Conservation (phyloP, 2,888 invertebrate genomes). For the Ennomos erosarius region DNA sequence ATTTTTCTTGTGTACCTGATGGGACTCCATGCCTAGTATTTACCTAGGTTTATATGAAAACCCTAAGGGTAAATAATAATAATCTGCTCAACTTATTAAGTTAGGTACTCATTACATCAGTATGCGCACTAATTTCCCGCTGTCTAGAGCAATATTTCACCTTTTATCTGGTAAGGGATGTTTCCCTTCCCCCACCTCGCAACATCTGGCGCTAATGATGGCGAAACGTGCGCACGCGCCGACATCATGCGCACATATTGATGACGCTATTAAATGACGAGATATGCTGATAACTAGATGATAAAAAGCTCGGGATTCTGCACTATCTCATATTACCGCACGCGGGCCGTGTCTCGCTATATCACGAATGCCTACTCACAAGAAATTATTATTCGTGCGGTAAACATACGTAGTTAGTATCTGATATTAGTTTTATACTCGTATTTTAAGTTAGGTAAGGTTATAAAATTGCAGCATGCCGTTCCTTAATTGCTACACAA, state of each 20-base stretch:
- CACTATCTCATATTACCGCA: conserved; percentile 12
- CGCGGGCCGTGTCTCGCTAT: conserved; percentile 2
- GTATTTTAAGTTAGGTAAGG: too few species aligned
- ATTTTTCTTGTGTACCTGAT: too few species aligned
- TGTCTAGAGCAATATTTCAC: conserved; percentile 42
- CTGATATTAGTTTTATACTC: too few species aligned
- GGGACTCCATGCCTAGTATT: too few species aligned
- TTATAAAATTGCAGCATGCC: too few species aligned
- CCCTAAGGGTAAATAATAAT: conserved; percentile 6
- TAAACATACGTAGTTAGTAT: too few species aligned
- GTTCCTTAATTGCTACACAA: too few species aligned
- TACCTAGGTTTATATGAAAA: too few species aligned
- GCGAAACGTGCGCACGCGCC: conserved; percentile 47
- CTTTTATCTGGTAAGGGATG: conserved; percentile 37
- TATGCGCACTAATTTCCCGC: conserved; percentile 17
- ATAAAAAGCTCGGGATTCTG: conserved; percentile 7
- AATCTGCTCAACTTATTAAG: too few species aligned
- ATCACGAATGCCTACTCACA: not conserved
- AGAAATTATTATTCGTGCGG: not conserved
- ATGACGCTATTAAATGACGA: conserved; percentile 41
- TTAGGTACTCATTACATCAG: conserved; percentile 16
- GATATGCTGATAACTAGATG: conserved; percentile 39
- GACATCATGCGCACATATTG: conserved; percentile 39
- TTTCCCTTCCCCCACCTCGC: conserved; percentile 9
- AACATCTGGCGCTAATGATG: conserved; percentile 23